A percentile compares a stretch with the other conserved stretches of the same genome.
These are phyloP conservation scores for Crocidura indochinensis DNA, from an alignment of 2,797 vertebrate genomes.

Conservation along the genomic window DNA sequence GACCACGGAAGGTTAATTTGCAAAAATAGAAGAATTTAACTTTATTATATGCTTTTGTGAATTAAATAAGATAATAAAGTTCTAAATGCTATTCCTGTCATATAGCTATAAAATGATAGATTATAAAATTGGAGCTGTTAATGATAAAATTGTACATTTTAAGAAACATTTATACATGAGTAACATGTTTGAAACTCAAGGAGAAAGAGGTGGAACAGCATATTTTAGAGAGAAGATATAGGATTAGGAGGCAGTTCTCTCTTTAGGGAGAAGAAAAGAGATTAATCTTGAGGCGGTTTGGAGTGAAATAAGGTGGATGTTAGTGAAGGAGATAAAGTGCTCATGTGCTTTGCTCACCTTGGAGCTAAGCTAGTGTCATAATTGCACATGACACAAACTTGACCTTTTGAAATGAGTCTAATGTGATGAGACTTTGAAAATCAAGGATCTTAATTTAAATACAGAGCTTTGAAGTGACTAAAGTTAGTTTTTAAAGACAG, in stretches of 20 bases:
- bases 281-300: not conserved
- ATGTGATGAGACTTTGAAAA: slow-evolving; percentile 40
- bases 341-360: no score
- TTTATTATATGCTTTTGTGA: not conserved
- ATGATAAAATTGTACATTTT: not conserved
- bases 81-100: not conserved
- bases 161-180: not conserved
- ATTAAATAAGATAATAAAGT: slow-evolving; percentile 33
- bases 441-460: slow-evolving; percentile 23
- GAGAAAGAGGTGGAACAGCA: slow-evolving; percentile 18
- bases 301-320: not conserved
- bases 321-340: not conserved
- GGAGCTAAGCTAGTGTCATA: not conserved
- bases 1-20: slow-evolving; percentile 6
- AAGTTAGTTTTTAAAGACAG: not conserved
- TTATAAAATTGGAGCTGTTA: not conserved
- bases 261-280: slow-evolving; percentile 5
- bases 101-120: not conserved
- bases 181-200: not conserved
- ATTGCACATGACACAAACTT: slow-evolving; percentile 42
- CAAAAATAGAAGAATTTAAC: not conserved
- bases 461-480: not conserved
- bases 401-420: slow-evolving; percentile 23
- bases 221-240: not conserved
- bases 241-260: not conserved